Conservation (phyloP, 2,797 vertebrate species). For the Siniperca obscura region DNA sequence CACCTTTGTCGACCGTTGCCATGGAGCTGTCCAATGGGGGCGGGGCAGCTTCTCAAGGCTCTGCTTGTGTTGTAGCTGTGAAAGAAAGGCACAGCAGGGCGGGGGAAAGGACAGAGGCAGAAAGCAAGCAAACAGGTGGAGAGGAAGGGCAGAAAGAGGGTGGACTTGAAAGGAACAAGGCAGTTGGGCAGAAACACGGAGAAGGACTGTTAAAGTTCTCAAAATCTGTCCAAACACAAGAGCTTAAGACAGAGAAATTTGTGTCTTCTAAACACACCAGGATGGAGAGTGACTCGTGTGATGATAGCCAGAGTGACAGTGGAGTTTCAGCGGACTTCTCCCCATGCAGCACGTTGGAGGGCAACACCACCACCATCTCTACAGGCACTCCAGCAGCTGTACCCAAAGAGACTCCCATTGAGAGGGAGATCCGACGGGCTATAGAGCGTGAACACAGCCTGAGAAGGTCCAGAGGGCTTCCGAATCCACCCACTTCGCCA, state of each 20-base stretch:
- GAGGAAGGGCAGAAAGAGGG: slow-evolving; percentile 59
- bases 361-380: slow-evolving; percentile 19
- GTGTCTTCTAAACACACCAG: slow-evolving; percentile 41
- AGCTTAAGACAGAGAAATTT: slow-evolving; percentile 19
- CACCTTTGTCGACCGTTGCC: slow-evolving; percentile 83
- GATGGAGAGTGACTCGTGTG: slow-evolving; percentile 81
- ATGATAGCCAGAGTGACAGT: slow-evolving; percentile 86
- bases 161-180: slow-evolving; percentile 49
- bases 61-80: slow-evolving; percentile 62
- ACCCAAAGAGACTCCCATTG: slow-evolving; percentile 91
- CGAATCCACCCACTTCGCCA: slow-evolving; percentile 57
- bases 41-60: slow-evolving; percentile 60
- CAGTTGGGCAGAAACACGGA: slow-evolving; percentile 27
- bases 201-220: slow-evolving; percentile 30
- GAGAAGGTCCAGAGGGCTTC: slow-evolving; percentile 89
- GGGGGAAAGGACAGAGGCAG: slow-evolving; percentile 63
- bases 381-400: slow-evolving; percentile 20
- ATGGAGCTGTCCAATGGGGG: slow-evolving; percentile 77
- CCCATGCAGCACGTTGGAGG: slow-evolving; percentile 73
- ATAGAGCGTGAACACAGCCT: slow-evolving; percentile 91
- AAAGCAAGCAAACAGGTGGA: slow-evolving; percentile 62
- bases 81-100: slow-evolving; percentile 68
- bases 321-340: slow-evolving; percentile 85
- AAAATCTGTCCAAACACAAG: slow-evolving; percentile 30
- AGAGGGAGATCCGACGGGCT: slow-evolving; percentile 91